Evolutionary conservation across 2,888 invertebrate species (phyloP).

Genomic region (Pteria penguin): DNA sequence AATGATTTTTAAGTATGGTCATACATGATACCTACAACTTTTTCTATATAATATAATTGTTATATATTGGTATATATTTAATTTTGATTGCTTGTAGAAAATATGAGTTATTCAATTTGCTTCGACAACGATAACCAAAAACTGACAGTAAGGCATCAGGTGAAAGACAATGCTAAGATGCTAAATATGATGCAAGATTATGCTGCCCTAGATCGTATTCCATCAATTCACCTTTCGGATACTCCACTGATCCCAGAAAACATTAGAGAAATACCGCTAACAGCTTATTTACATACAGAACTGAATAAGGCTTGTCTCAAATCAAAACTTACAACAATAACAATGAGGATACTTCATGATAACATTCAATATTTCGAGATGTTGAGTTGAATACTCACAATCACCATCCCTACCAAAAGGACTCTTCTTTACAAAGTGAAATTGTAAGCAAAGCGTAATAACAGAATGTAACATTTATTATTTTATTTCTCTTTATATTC

Average conservation of each 20-base stretch:
- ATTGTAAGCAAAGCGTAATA: too few species aligned
- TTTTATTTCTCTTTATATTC: too few species aligned
- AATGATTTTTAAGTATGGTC: too few species aligned
- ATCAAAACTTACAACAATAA: not conserved
- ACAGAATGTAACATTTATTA: too few species aligned
- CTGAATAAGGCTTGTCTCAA: slow-evolving; percentile 22
- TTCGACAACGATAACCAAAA: slow-evolving; percentile 45
- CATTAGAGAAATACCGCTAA: slow-evolving; percentile 28
- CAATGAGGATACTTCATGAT: not conserved
- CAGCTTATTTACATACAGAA: slow-evolving; percentile 22
- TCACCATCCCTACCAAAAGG: not conserved
- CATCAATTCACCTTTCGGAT: slow-evolving; percentile 30
- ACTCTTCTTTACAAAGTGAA: not conserved
- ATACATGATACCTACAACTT: too few species aligned
- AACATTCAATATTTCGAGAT: not conserved
- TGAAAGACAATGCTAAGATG: slow-evolving; percentile 35
- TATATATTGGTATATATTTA: too few species aligned
- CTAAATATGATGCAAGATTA: slow-evolving; percentile 47
- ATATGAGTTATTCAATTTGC: slow-evolving; percentile 22
- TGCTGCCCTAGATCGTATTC: slow-evolving; percentile 33
- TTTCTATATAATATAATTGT: too few species aligned
- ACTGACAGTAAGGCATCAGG: slow-evolving; percentile 35
- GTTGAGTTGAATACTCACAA: not conserved
- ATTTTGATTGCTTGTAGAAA: slow-evolving; percentile 25
- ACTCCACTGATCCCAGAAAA: slow-evolving; percentile 16